These are phyloP conservation scores for Pseudomyrmex gracilis DNA, from an alignment of 1,140 invertebrate genomes.

Conservation along the genomic window DNA sequence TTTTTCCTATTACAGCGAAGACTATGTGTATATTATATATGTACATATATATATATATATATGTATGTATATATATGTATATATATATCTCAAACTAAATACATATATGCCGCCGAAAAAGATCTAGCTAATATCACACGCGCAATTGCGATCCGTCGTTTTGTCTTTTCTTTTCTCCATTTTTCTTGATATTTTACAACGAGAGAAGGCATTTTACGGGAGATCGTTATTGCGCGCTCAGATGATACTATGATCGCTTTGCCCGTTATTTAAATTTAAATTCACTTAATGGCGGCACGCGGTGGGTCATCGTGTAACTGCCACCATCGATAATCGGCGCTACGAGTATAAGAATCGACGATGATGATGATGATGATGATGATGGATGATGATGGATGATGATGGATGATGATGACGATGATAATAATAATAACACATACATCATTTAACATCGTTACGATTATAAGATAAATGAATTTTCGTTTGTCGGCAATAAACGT, in stretches of 20 bases:
- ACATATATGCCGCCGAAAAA: conserved; percentile 31
- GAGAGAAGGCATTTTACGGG: conserved; percentile 55
- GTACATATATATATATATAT: conserved; percentile 12
- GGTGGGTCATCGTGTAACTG: too few relatives aligned
- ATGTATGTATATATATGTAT: neutral
- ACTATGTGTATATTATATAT: conserved; percentile 38
- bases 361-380: too few relatives aligned
- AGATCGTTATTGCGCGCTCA: conserved; percentile 44
- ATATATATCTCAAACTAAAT: conserved; percentile 33
- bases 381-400: too few relatives aligned
- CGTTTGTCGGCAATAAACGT: too few relatives aligned
- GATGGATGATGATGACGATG: too few relatives aligned
- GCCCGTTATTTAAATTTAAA: conserved; percentile 23
- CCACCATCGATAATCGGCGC: too few relatives aligned
- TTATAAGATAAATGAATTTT: too few relatives aligned
- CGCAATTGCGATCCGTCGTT: neutral
- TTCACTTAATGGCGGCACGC: too few relatives aligned
- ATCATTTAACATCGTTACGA: too few relatives aligned
- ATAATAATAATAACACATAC: too few relatives aligned
- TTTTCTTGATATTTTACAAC: conserved; percentile 57
- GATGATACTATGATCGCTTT: conserved; percentile 27
- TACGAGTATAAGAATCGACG: too few relatives aligned
- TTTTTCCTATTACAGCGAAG: conserved; percentile 30
- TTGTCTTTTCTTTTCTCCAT: neutral
- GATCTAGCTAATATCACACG: conserved; percentile 6